These are phyloP conservation scores for Riparia riparia DNA, from an alignment of 2,113 vertebrate species.

Conservation along the genomic window DNA sequence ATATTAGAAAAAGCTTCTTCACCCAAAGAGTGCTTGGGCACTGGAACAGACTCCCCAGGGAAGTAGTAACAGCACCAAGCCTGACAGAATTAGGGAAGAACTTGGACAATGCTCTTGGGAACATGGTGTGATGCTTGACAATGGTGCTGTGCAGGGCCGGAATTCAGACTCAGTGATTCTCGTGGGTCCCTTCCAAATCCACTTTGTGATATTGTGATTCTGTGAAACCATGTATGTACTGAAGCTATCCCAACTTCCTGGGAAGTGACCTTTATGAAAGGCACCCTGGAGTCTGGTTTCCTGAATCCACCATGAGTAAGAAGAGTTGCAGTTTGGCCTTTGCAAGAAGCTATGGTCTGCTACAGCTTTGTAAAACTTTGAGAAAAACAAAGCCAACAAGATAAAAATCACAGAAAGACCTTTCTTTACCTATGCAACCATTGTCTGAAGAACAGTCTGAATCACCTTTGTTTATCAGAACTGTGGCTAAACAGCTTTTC, in stretches of 20 bases:
- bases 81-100: not conserved
- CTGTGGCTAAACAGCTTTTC: not conserved
- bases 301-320: not conserved
- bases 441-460: not conserved
- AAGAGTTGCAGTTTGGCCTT: not conserved
- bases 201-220: not conserved
- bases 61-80: not conserved
- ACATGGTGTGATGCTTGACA: rapidly evolving
- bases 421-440: not conserved
- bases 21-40: rapidly evolving
- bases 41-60: not conserved
- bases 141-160: not conserved
- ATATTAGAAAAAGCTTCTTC: not conserved
- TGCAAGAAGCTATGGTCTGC: not conserved
- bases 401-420: not conserved
- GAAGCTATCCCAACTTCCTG: not conserved
- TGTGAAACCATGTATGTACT: not conserved
- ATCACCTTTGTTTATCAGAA: not conserved
- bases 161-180: not conserved
- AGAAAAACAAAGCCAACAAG: not conserved
- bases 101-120: not conserved
- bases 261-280: not conserved
- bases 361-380: not conserved
- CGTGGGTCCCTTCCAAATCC: not conserved
- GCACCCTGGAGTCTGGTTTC: not conserved